These are phyloP conservation scores for Protomyctophum bolini DNA, from an alignment of 2,113 vertebrate genomes.

Conservation along the genomic window DNA sequence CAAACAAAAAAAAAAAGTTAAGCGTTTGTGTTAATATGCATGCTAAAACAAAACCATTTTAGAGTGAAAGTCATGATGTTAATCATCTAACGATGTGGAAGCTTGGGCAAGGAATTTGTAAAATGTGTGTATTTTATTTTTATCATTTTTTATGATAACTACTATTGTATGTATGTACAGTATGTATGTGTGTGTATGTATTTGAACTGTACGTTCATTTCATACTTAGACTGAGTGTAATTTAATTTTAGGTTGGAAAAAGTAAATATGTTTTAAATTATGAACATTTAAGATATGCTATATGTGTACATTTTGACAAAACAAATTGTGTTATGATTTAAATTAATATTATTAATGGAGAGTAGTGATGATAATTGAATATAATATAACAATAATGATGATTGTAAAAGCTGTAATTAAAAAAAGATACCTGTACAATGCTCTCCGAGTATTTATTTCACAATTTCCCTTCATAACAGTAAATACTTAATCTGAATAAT, in stretches of 20 bases:
- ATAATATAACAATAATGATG: constrained; percentile 75
- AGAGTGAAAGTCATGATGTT: constrained; percentile 73
- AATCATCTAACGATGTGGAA: constrained; percentile 71
- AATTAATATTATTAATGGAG: constrained; percentile 75
- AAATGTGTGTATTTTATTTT: constrained; percentile 84
- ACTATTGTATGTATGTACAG: constrained; percentile 72
- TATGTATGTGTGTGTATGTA: constrained; percentile 60
- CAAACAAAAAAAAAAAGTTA: constrained; percentile 52
- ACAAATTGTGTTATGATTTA: constrained; percentile 80
- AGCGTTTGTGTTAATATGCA: constrained; percentile 79
- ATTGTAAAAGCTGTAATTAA: constrained; percentile 81
- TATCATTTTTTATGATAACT: constrained; percentile 83
- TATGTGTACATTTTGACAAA: constrained; percentile 82
- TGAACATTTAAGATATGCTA: constrained; percentile 83
- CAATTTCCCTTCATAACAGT: background rate
- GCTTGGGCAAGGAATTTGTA: constrained; percentile 80
- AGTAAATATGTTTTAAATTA: constrained; percentile 77
- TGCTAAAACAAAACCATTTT: constrained; percentile 73
- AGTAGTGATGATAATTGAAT: constrained; percentile 76
- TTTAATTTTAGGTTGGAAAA: constrained; percentile 79
- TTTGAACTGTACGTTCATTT: constrained; percentile 81
- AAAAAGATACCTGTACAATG: constrained; percentile 66
- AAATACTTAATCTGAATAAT: background rate
- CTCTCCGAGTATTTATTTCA: constrained; percentile 11
- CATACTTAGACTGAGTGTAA: constrained; percentile 79